Percentiles rank a stretch among this genome's conserved stretches.
phyloP scores from a whole-genome alignment of 2,797 vertebrate genomes.

The Phalanger gymnotis region DNA sequence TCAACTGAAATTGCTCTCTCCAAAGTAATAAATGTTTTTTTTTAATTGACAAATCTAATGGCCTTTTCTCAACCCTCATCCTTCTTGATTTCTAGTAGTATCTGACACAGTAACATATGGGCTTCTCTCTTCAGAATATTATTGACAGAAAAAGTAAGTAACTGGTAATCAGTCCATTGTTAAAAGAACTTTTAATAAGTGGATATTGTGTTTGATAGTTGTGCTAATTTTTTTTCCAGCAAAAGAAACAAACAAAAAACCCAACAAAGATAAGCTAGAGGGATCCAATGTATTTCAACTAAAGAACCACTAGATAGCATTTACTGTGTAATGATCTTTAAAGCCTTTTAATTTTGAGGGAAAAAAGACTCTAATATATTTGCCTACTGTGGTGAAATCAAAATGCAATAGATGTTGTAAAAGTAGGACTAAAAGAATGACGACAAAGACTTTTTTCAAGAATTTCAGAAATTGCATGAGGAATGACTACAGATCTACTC shows the following conservation, averaged over 20 bases:
- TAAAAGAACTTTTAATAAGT: constrained; percentile 46
- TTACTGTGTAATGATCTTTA: constrained; percentile 47
- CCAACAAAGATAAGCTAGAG: neutral
- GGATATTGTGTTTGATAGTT: constrained; percentile 54
- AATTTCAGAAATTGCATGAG: constrained; percentile 69
- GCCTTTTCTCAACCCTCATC: neutral
- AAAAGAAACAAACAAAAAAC: constrained; percentile 31
- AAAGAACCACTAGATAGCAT: constrained; percentile 5
- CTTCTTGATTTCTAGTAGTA: neutral
- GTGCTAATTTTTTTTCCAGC: constrained; percentile 58
- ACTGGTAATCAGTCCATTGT: constrained; percentile 22
- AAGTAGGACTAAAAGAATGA: constrained; percentile 58
- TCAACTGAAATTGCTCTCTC: neutral
- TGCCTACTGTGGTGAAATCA: constrained; percentile 70
- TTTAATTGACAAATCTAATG: neutral
- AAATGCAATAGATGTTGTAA: constrained; percentile 60
- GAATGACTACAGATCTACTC: constrained; percentile 69
- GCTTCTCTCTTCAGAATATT: neutral
- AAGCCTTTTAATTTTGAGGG: constrained; percentile 56
- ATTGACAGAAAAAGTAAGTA: constrained; percentile 59
- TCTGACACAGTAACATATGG: neutral
- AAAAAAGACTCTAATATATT: constrained; percentile 61
- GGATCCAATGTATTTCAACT: neutral
- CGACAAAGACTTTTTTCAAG: constrained; percentile 67
- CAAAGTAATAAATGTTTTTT: neutral